Evolutionary conservation across 2,888 invertebrate species (phyloP).

Genomic region (Ectemnius cavifrons): DNA sequence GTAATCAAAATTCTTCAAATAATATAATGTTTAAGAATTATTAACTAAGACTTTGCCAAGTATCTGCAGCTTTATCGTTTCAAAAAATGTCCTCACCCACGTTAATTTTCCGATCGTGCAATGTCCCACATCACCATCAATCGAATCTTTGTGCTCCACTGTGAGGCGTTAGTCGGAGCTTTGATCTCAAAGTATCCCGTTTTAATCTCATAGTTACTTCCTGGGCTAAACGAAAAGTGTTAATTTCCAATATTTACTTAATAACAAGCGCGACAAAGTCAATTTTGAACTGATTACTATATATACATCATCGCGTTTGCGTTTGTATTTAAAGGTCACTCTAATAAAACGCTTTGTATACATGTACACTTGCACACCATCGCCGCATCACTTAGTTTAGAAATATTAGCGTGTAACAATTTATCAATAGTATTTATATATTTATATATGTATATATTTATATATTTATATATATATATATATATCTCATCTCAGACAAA

Average conservation of each 20-base stretch:
- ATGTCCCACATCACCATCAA: no score
- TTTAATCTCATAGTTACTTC: no score
- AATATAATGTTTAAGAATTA: background rate
- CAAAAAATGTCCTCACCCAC: no score
- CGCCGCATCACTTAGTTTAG: conserved; percentile 65
- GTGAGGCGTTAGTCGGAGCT: no score
- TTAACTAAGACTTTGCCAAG: no score
- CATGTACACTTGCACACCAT: conserved; percentile 65
- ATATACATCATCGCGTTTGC: conserved; percentile 51
- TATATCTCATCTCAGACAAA: conserved; percentile 64
- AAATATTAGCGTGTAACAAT: conserved; percentile 71
- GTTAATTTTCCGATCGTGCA: no score
- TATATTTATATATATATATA: conserved; percentile 54
- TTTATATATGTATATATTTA: conserved; percentile 48
- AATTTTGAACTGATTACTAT: conserved; percentile 64
- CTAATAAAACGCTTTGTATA: conserved; percentile 69
- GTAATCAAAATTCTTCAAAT: conserved; percentile 22
- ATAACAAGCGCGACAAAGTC: conserved; percentile 43
- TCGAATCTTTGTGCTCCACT: no score
- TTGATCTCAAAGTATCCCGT: no score
- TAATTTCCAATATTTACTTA: background rate
- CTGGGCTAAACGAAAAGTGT: no score
- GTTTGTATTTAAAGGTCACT: conserved; percentile 62
- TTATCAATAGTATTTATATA: conserved; percentile 56
- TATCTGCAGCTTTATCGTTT: no score